Conservation (phyloP, 2,113 vertebrate genomes). For the Butorides virescens region DNA sequence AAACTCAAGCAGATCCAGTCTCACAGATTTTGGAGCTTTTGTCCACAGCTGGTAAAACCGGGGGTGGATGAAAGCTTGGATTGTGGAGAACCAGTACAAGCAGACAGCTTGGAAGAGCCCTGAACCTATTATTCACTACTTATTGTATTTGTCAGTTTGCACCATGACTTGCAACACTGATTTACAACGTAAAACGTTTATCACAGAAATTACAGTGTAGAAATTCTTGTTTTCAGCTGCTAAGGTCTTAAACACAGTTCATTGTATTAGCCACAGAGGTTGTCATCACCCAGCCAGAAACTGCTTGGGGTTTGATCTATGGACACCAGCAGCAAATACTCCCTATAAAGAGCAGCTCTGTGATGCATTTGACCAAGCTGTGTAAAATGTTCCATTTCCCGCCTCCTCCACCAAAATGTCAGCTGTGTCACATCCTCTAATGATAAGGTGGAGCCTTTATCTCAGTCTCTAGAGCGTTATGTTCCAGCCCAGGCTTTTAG, state of each 20-base stretch:
- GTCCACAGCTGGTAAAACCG: background rate
- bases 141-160: background rate
- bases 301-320: background rate
- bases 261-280: background rate
- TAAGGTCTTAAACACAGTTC: background rate
- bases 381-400: constrained; percentile 12
- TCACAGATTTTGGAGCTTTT: background rate
- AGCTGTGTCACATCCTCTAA: background rate
- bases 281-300: background rate
- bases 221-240: background rate
- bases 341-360: background rate
- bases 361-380: background rate
- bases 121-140: background rate
- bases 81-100: background rate
- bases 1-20: background rate
- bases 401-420: background rate
- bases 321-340: background rate
- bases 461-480: accelerated
- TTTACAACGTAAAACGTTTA: background rate
- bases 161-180: background rate
- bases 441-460: background rate
- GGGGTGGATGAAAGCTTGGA: background rate
- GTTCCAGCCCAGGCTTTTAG: background rate
- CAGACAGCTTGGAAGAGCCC: background rate
- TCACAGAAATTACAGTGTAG: background rate